Percentiles rank a stretch among this genome's conserved stretches.
These are phyloP conservation scores for Urocitellus parryii DNA, from an alignment of 2,113 vertebrate genomes.

Conservation along the genomic window DNA sequence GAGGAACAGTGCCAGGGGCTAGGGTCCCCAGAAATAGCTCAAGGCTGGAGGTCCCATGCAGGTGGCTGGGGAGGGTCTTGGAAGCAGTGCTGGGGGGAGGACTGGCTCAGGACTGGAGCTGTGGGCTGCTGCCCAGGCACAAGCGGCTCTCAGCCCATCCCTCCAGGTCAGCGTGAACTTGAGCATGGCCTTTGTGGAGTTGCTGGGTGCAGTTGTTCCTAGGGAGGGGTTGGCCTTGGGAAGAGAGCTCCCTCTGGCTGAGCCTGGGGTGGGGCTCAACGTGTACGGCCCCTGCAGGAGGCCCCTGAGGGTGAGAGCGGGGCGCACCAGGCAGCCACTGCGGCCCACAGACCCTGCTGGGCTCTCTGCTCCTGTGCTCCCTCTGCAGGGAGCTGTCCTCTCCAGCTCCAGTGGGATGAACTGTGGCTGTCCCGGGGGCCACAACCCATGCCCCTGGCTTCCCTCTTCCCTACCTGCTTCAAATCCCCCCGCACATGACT, in stretches of 20 bases:
- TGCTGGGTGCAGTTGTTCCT: not conserved
- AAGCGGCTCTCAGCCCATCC: not conserved
- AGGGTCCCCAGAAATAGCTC: too few species aligned
- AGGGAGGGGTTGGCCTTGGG: not conserved
- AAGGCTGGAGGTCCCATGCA: accelerated
- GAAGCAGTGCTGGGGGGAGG: not conserved
- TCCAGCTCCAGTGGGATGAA: accelerated
- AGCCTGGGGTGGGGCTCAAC: not conserved
- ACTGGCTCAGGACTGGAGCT: not conserved
- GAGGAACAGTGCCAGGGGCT: not conserved
- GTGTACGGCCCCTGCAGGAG: accelerated
- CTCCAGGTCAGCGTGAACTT: accelerated
- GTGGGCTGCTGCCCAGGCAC: accelerated
- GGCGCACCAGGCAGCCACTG: accelerated
- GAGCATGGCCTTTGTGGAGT: not conserved
- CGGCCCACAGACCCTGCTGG: too few species aligned
- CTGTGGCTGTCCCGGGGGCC: not conserved
- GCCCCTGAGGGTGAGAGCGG: accelerated
- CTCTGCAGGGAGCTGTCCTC: not conserved
- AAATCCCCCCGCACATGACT: accelerated
- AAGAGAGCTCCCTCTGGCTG: not conserved
- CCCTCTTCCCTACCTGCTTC: accelerated
- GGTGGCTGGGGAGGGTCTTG: not conserved
- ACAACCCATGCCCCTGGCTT: accelerated
- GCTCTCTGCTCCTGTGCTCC: accelerated